Evolutionary conservation across 1,140 invertebrate species (phyloP).

Genomic region (Agraylea sexmaculata): DNA sequence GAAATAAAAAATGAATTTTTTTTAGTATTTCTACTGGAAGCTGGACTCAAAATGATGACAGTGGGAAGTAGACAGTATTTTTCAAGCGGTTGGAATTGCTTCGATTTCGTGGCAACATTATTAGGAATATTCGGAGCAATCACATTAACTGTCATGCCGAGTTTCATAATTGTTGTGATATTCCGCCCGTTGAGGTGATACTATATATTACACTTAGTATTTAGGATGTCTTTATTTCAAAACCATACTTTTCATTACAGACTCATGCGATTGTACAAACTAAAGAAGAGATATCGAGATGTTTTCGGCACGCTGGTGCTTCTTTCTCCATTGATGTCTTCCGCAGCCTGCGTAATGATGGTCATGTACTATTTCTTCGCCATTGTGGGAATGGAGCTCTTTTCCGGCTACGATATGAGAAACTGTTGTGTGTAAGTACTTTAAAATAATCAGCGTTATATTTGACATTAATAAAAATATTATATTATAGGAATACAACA

Average conservation of each 20-base stretch:
- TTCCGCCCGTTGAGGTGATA: conserved; percentile 50
- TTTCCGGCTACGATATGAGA: conserved; percentile 58
- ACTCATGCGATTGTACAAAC: conserved; percentile 59
- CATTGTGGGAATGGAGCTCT: conserved; percentile 85
- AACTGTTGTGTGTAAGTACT: conserved; percentile 80
- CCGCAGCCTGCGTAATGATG: conserved; percentile 69
- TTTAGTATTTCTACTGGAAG: conserved; percentile 65
- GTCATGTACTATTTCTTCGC: conserved; percentile 86
- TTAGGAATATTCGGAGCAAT: conserved; percentile 55
- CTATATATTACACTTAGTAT: conserved; percentile 1
- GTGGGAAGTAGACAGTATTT: conserved; percentile 61
- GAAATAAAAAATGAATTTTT: conserved; percentile 12
- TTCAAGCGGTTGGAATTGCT: conserved; percentile 77
- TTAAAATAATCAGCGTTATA: too few species aligned
- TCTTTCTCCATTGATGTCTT: conserved; percentile 62
- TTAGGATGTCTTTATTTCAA: background rate
- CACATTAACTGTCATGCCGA: conserved; percentile 50
- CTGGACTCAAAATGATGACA: conserved; percentile 60
- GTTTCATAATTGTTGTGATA: conserved; percentile 60
- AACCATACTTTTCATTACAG: conserved; percentile 26
- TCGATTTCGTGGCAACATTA: conserved; percentile 65
- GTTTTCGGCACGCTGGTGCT: conserved; percentile 82
- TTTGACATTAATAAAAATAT: too few species aligned
- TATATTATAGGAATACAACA: conserved; percentile 57
- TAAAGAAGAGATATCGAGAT: conserved; percentile 79